Conservation (phyloP, 2,888 invertebrate genomes). For the Zaprionus obscuricornis region DNA sequence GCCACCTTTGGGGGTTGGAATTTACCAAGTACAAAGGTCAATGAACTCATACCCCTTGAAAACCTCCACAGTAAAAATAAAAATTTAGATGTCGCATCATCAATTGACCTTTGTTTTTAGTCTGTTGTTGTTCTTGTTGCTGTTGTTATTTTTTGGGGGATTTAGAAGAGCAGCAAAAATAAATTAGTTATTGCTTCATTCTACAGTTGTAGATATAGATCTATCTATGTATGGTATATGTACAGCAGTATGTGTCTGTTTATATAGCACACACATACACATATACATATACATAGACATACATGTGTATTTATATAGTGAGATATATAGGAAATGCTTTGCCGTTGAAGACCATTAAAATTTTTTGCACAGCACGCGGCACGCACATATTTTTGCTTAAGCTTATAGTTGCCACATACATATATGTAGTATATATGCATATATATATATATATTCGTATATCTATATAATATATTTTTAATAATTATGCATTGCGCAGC, state of each 20-base stretch:
- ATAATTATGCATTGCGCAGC: conserved; percentile 53
- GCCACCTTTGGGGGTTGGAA: conserved; percentile 51
- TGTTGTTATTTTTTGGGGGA: conserved; percentile 8
- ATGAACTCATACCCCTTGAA: conserved; percentile 30
- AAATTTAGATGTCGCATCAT: conserved; percentile 27
- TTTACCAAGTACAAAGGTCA: conserved; percentile 36
- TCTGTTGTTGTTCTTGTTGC: too few relatives aligned
- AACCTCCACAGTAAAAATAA: neutral
- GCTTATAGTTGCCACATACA: conserved; percentile 1
- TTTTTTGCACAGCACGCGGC: conserved; percentile 44
- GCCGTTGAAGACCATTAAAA: conserved; percentile 38
- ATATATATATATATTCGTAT: conserved; percentile 17
- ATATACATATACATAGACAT: conserved; percentile 1
- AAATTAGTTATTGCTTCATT: conserved; percentile 50
- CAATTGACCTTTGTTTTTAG: conserved; percentile 30
- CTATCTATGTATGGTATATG: neutral
- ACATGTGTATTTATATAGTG: conserved; percentile 6
- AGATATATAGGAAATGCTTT: conserved; percentile 41
- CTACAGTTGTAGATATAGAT: conserved; percentile 24
- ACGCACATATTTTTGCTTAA: conserved; percentile 22
- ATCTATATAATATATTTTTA: conserved; percentile 32
- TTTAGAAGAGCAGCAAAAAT: conserved; percentile 44
- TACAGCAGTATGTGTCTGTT: conserved; percentile 1
- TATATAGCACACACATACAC: conserved; percentile 4
- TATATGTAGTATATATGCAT: neutral